Evolutionary conservation across 2,888 invertebrate species (phyloP), one percentile per base, ranked within the genome.

Genomic region (Carterocephalus palaemon): DNA sequence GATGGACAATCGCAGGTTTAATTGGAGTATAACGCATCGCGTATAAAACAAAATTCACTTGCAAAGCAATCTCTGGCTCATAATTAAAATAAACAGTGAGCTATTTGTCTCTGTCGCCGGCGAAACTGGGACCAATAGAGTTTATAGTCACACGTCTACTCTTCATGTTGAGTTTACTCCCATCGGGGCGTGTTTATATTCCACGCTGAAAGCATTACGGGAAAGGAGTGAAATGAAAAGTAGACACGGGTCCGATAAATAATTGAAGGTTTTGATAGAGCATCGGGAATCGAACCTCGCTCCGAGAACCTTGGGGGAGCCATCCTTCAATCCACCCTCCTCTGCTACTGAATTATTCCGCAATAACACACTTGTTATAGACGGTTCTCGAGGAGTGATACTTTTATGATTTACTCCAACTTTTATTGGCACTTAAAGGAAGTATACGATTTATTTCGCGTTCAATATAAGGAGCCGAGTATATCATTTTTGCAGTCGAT

Each of bases 371-470:
- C 84, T 83, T 83, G 85, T 85, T 86, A 84, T 82, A 83, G 84
- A 85, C 85, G 70, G 82, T 84, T 83, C 78, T 75, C 71, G 72
- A 67, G 70, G 80, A 83, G 80, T 85, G 84, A 85, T 85, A 85
- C 85, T 84, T 85, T 83, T 86, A 85, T 85, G 85, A 86, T 86
- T 86, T 86, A 85, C 84, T 84, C 68, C 82, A 80, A 85, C 79
- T 86, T 86, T 86, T 86, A 86, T 86, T 86, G 85, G 85, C 83
- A 84, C 85, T 85, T 86, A 86, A 79, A 82, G 82, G 80, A 80
- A 83, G 82, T 84, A 84, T 79, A 81, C 81, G 82, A 85, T 85
- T 84, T 85, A 85, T 85, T 83, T 77, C 69, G 72, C 75, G 82
- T 80, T 82, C 82, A 84, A 85, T 84, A 84, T 82, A 79, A 80